Evolutionary conservation across 2,888 invertebrate species (phyloP), one percentile per base, ranked within the genome.

Genomic region (Aethes cnicana): DNA sequence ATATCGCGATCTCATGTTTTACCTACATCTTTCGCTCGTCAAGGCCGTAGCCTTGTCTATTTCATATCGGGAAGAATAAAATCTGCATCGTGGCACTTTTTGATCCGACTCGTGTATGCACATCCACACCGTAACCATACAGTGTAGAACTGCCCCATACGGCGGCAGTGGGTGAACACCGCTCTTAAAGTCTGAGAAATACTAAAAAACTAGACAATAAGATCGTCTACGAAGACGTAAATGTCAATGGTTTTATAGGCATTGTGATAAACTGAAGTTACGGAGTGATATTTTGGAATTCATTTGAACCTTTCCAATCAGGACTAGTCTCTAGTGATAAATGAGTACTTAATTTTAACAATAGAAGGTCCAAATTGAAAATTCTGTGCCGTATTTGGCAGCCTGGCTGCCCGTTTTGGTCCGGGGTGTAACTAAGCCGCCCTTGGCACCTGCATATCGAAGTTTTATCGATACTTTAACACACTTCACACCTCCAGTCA

Each of bases 381-480:
- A n/a, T n/a, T n/a, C n/a, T n/a, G n/a, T n/a, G n/a, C n/a, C n/a
- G n/a, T n/a, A n/a, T n/a, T n/a, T n/a, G n/a, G n/a, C n/a, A n/a
- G n/a, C n/a, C n/a, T n/a, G n/a, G n/a, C n/a, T n/a, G n/a, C n/a
- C n/a, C n/a, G n/a, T n/a, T n/a, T n/a, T 11, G 6, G 28, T 28
- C 11, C 14, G 30, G 16, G n/a, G 35, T 26, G 50, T 50, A 30
- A 30, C 50, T 17, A 32, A 30, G 43, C 39, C 39, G 48, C 28
- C 46, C 53, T 42, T 44, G 47, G 47, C 25, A 54, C 61, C 63
- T 57, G 64, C 60, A 63, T 72, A 73, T 74, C 70, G 12, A 32
- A 79, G 87, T 87, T 87, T 84, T 77, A 75, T 87, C 87, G 74
- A 87, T 87, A 87, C 53, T 64, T 78, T 81, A 68, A 80, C 84